Conservation (phyloP, 2,797 vertebrate species). For the Botia kubotai region DNA sequence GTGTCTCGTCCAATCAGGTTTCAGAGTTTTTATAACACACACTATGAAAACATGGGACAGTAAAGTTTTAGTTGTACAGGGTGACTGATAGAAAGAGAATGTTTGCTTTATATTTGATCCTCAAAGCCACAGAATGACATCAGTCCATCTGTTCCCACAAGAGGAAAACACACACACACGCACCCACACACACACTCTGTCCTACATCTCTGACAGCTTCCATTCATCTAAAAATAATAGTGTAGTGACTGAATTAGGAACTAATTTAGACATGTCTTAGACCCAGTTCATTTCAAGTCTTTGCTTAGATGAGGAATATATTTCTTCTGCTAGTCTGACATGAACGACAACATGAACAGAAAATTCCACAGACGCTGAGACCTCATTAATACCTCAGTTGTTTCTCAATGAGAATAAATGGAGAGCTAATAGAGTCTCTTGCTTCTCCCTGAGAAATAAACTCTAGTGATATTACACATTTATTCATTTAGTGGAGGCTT, state of each 20-base stretch:
- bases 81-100: background rate
- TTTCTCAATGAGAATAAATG: background rate
- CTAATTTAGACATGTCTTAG: slow-evolving; percentile 5
- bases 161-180: background rate
- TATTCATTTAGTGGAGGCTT: no score
- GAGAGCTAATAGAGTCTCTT: background rate
- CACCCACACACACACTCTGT: slow-evolving; percentile 26
- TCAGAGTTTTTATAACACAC: background rate
- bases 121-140: background rate
- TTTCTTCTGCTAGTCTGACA: background rate
- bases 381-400: background rate
- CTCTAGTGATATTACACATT: no score
- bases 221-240: slow-evolving; percentile 52
- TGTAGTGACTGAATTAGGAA: slow-evolving; percentile 41
- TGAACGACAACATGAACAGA: background rate
- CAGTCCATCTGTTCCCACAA: slow-evolving; percentile 27
- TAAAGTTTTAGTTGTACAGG: slow-evolving; percentile 29
- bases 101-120: slow-evolving; percentile 11
- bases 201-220: slow-evolving; percentile 53
- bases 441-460: no score
- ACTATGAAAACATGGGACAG: background rate
- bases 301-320: background rate
- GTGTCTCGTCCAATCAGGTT: background rate
- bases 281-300: background rate
- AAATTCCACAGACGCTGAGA: no score